Evolutionary conservation across 2,888 invertebrate species (phyloP), one percentile per base, ranked within the genome.

Genomic region (Frankliniella fusca): DNA sequence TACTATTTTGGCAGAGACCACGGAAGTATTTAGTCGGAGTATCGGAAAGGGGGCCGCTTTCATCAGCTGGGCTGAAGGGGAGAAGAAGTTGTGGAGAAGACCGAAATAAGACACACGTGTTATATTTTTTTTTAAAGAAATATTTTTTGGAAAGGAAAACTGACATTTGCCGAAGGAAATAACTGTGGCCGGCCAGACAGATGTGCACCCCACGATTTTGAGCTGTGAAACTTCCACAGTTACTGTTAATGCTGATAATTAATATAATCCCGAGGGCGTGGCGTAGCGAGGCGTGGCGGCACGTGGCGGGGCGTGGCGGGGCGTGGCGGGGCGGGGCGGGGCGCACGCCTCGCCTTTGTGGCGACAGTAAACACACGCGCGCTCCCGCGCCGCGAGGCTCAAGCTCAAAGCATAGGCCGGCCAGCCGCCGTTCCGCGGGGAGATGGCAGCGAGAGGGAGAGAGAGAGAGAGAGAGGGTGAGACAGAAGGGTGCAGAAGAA

Each of bases 201-300:
- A 38, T 38, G 2, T 5, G 38, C 38, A 5, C 38, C 38, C 38
- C n/a, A n/a, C n/a, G n/a, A n/a, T n/a, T n/a, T 38, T 38, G 5
- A 38, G 2, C 38, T 38, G 38, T 38, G 5, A 38, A 38, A 38
- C 5, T 5, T 38, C 38, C 38, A 38, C 2, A 38, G 38, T 38
- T 11, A 23, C 70, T 70, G 5, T 5, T 70, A 70, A 70, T 70
- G 70, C 23, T 23, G 70, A 70, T 70, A 70, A 70, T 70, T 70
- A 70, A 70, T 70, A 70, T 70, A 70, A 70, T 70, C 70, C 70
- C 3, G n/a, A 23, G 70, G 70, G 70, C 70, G 70, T 65, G 65
- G 65, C 65, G 65, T 7, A 1, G 65, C 65, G 65, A 10, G 65
- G 65, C 23, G 11, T 7, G n/a, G 23, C n/a, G 70, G 5, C 10